Evolutionary conservation across 2,113 vertebrate genomes (phyloP), one percentile per base, ranked within the genome.

Genomic region (Mustelus asterias): DNA sequence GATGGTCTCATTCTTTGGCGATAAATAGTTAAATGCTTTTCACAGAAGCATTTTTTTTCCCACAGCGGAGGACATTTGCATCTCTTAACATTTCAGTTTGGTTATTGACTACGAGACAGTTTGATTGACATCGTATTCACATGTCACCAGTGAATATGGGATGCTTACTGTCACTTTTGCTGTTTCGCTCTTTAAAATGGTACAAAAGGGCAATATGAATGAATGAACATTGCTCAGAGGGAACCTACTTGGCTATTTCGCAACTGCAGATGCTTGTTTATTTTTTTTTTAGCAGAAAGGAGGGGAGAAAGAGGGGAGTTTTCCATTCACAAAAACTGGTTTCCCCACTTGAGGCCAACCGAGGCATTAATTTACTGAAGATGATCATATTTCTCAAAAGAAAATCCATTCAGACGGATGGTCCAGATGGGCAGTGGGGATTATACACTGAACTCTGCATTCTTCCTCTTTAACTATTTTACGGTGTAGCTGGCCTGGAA

Each of bases 21-120:
- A 65, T 65, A 93, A 93, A 67, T 65, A 65, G 89, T 93, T 93
- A 93, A 93, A 93, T 37, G 89, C 89, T 93, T 93, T 67, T 93
- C 89, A 65, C 13, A 14, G 24, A 58, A 90, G 54, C 33, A 93
- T 93, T 65, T 93, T 93, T 63, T 93, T 93, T 93, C 89, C 89
- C 89, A 93, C 89, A 93, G n/a, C 89, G 37, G 16, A 8, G 33
- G 89, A 63, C 16, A 93, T 93, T 93, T 93, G 89, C 89, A 93
- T 93, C n/a, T 93, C 89, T 93, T 65, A 93, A 93, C 89, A 93
- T 67, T 16, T 58, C n/a, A 22, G 89, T 93, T 93, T 93, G 20
- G 60, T 93, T 93, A 65, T 93, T 6, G 89, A 65, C 60, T n/a
- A 92, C 89, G 20, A 93, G n/a, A 29, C 89, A 65, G 89, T 37